Evolutionary conservation across 2,113 vertebrate genomes (phyloP).

Genomic region (Procavia capensis): DNA sequence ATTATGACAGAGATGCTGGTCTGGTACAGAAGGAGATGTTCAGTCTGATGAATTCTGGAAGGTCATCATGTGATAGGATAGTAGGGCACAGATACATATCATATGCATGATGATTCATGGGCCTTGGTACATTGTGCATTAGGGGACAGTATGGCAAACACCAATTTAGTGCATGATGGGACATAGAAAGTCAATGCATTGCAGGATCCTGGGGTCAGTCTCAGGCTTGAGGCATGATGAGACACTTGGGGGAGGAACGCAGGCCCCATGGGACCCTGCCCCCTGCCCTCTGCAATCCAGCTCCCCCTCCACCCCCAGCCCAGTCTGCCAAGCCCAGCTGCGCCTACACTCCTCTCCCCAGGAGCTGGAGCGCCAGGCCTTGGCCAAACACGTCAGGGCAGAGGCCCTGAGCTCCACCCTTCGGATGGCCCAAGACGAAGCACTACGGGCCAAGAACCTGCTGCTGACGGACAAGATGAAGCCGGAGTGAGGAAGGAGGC

Average conservation of each 20-base stretch:
- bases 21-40: neutral
- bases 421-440: slow-evolving; percentile 83
- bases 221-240: neutral
- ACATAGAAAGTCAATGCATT: neutral
- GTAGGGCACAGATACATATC: too few relatives aligned
- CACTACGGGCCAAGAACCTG: slow-evolving; percentile 77
- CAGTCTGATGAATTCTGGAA: neutral
- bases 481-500: slow-evolving; percentile 81
- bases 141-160: neutral
- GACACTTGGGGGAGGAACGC: neutral
- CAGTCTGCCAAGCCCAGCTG: slow-evolving; percentile 71
- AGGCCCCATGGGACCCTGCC: slow-evolving; percentile 40
- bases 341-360: slow-evolving; percentile 78
- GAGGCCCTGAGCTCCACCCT: slow-evolving; percentile 82
- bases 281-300: slow-evolving; percentile 58
- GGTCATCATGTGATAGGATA: neutral
- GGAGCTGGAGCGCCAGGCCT: slow-evolving; percentile 82
- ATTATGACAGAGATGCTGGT: neutral
- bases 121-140: neutral
- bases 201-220: neutral
- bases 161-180: neutral
- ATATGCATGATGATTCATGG: neutral
- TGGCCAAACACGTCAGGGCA: slow-evolving; percentile 80
- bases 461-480: slow-evolving; percentile 83
- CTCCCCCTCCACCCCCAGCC: slow-evolving; percentile 70